Base-by-base conservation (phyloP, 1,140 invertebrate species). In the Ptiloglossa arizonensis region DNA sequence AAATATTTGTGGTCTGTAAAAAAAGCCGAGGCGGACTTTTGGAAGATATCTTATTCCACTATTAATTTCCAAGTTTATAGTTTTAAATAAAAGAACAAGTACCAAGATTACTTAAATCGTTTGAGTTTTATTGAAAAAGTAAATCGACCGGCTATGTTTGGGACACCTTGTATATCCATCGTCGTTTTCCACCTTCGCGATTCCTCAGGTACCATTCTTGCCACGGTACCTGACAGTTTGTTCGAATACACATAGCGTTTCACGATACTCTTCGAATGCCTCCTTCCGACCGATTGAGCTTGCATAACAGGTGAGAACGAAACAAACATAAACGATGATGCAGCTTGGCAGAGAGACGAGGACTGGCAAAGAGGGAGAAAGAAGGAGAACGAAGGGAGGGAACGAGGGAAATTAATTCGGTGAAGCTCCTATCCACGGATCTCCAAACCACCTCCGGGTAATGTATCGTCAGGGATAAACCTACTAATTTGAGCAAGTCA, bases 401-500 rank as follows among this genome's bases (percentile, higher is more conserved):
- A 9, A 17, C 1, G 48, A 11, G 63, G 41, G 38, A 78, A 57
- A 80, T 73, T 77, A 85, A 83, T 85, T 80, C 68, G 32, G 54
- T 27, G 72, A 66, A 71, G 80, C 66, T 70, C 27, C 35, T 82
- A 56, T 71, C 32, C 66, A 50, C 52, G 13, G 50, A 83, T 78
- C 70, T 80, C 46, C 6, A 48, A 72, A 67, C 38, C 66, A 80
- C 22, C 35, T 54, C 41, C 24, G 57, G 72, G 29, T 83, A 85
- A 85, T 73, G 83, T 64, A 84, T 81, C 67, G 78, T 50, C 48
- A 48, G 11, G 82, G 83, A 85, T 84, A 80, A 85, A 84, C 57
- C 68, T 52, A 60, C 82, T 71, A 59, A 59, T 85, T 85, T 70
- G 72, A 84, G 72, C 72, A 63, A 81, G 68, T 84, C 78, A 50